Conservation (phyloP, 2,113 vertebrate genomes). For the Cichladusa arquata region DNA sequence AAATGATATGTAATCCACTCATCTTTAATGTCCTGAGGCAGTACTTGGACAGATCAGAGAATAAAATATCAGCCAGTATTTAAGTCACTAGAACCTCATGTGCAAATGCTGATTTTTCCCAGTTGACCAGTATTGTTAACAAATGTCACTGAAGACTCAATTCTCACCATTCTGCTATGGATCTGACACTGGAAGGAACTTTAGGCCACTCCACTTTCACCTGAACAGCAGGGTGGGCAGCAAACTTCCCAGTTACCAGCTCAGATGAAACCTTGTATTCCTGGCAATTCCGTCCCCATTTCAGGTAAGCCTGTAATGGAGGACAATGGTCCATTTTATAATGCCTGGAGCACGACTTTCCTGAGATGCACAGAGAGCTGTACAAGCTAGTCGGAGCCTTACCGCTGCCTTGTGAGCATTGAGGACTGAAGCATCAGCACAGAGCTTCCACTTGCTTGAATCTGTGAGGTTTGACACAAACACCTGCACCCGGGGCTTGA, state of each 20-base stretch:
- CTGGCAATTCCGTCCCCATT: conserved; percentile 75
- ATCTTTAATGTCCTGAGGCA: not conserved
- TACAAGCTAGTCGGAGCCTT: not conserved
- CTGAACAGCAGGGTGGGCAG: conserved; percentile 69
- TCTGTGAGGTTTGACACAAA: conserved; percentile 72
- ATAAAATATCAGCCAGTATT: not conserved
- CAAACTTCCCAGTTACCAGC: conserved; percentile 74
- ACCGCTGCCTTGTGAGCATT: conserved; percentile 79
- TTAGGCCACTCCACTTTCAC: conserved; percentile 69
- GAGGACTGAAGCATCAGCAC: conserved; percentile 74
- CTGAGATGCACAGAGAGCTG: not conserved
- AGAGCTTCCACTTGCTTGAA: conserved; percentile 77
- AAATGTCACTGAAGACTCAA: not conserved
- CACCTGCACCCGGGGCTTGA: conserved; percentile 70
- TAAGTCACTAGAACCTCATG: not conserved
- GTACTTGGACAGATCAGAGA: not conserved
- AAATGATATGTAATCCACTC: not conserved
- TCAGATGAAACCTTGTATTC: conserved; percentile 62
- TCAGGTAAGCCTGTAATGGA: conserved; percentile 37
- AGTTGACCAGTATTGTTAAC: fast-evolving
- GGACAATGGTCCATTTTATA: not conserved
- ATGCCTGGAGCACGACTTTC: not conserved
- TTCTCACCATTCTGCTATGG: conserved; percentile 67
- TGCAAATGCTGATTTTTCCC: not conserved
- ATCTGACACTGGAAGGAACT: conserved; percentile 55